Conservation (phyloP, 1,140 invertebrate species). For the Antheraea pernyi region DNA sequence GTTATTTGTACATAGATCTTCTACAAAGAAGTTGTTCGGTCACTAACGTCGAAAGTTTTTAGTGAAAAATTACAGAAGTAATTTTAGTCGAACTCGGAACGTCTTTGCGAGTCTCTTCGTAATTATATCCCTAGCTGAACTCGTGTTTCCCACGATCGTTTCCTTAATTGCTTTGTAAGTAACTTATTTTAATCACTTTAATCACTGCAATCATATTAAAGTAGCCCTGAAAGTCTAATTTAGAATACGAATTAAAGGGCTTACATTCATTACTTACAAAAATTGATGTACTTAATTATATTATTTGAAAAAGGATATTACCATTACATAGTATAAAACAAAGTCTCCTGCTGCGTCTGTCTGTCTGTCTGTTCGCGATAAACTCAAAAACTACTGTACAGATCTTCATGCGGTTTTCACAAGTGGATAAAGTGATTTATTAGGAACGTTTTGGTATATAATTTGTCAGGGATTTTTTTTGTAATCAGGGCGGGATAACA, state of each 20-base stretch:
- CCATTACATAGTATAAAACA: too few species aligned
- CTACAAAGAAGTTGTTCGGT: neutral
- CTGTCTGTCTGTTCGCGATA: too few species aligned
- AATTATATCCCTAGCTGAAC: neutral
- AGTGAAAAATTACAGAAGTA: neutral
- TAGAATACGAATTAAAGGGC: neutral
- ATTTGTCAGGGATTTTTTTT: too few species aligned
- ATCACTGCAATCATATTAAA: conserved; percentile 1
- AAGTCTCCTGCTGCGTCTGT: too few species aligned
- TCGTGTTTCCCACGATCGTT: neutral
- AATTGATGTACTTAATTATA: neutral
- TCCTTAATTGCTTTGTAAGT: conserved; percentile 3
- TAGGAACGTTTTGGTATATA: too few species aligned
- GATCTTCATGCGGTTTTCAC: too few species aligned
- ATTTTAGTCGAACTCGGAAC: neutral
- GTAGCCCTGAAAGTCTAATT: neutral
- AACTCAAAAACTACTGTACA: too few species aligned
- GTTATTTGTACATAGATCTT: too few species aligned
- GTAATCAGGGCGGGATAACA: too few species aligned
- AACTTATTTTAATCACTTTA: conserved; percentile 1
- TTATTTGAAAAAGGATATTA: too few species aligned
- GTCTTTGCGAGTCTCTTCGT: neutral
- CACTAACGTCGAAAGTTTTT: neutral
- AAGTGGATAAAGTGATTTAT: too few species aligned
- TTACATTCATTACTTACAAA: neutral